A percentile compares a stretch with the other conserved stretches of the same genome.
Conservation (phyloP, 2,888 invertebrate genomes). For the Hesperia comma region DNA sequence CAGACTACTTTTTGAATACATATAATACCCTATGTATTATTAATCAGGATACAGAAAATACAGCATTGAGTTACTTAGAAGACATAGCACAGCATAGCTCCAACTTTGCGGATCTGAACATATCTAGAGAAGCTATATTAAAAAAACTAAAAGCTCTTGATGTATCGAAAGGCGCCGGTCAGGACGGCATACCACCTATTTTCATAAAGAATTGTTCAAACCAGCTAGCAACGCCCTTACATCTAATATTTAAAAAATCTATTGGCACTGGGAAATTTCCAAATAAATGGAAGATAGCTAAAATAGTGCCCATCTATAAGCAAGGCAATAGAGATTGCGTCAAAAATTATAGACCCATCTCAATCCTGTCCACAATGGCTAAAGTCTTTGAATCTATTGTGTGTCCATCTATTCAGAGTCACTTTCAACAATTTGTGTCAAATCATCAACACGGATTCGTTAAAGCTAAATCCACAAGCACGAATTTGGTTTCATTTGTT, state of each 20-base stretch:
- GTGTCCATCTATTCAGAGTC: constrained; percentile 7
- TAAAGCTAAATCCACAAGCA: constrained; percentile 1
- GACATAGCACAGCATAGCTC: background rate
- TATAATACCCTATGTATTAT: background rate
- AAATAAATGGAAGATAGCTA: constrained; percentile 14
- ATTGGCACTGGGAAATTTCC: constrained; percentile 7
- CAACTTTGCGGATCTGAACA: background rate
- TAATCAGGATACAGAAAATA: background rate
- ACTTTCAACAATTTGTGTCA: constrained; percentile 22
- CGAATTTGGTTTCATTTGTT: constrained; percentile 5
- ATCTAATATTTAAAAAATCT: constrained; percentile 19
- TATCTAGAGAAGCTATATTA: background rate
- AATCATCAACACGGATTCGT: constrained; percentile 15
- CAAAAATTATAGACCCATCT: constrained; percentile 1
- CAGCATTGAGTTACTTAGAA: background rate
- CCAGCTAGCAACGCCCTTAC: constrained; percentile 3
- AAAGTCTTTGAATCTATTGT: constrained; percentile 38
- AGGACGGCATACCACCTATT: constrained; percentile 16
- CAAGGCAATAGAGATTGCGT: constrained; percentile 9
- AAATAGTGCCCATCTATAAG: constrained; percentile 14
- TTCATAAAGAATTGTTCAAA: constrained; percentile 6
- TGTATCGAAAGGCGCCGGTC: constrained; percentile 8
- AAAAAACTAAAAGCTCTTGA: constrained; percentile 2
- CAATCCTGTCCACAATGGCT: constrained; percentile 13
- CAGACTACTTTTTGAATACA: background rate